These are phyloP conservation scores for Gnathonemus longibarbis DNA, from an alignment of 2,113 vertebrate genomes.

Conservation along the genomic window DNA sequence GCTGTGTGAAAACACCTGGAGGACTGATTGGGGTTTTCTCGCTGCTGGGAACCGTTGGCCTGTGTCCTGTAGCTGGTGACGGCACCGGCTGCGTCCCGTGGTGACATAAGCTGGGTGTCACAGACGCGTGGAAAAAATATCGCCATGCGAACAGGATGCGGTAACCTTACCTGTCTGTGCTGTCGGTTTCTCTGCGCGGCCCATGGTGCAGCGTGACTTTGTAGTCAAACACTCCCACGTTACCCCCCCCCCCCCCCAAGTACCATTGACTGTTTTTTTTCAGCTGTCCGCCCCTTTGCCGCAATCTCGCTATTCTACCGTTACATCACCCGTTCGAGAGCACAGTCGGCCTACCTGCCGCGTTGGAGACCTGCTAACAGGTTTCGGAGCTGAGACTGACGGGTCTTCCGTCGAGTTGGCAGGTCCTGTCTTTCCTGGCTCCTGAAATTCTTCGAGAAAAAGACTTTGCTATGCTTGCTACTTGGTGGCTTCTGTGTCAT, in stretches of 20 bases:
- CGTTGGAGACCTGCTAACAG: neutral
- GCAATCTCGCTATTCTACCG: neutral
- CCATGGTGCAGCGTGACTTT: neutral
- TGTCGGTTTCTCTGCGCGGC: neutral
- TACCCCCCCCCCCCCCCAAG: neutral
- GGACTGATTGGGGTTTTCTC: neutral
- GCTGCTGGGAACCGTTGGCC: neutral
- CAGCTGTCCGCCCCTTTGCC: neutral
- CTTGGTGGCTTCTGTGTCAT: neutral
- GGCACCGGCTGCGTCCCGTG: neutral
- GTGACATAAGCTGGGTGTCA: neutral
- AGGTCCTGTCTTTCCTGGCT: neutral
- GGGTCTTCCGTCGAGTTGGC: neutral
- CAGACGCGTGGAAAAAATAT: neutral
- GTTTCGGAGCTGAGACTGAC: neutral
- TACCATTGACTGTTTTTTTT: neutral
- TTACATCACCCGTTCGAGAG: neutral
- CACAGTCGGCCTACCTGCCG: neutral
- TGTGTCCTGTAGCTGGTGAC: neutral
- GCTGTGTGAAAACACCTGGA: neutral
- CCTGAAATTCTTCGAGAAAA: neutral
- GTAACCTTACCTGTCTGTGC: neutral
- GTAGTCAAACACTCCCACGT: neutral
- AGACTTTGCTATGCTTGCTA: neutral
- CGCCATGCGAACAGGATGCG: neutral